Percentiles rank a stretch among this genome's conserved stretches.
Conservation (phyloP, 2,113 vertebrate genomes). For the Phrynosoma platyrhinos region DNA sequence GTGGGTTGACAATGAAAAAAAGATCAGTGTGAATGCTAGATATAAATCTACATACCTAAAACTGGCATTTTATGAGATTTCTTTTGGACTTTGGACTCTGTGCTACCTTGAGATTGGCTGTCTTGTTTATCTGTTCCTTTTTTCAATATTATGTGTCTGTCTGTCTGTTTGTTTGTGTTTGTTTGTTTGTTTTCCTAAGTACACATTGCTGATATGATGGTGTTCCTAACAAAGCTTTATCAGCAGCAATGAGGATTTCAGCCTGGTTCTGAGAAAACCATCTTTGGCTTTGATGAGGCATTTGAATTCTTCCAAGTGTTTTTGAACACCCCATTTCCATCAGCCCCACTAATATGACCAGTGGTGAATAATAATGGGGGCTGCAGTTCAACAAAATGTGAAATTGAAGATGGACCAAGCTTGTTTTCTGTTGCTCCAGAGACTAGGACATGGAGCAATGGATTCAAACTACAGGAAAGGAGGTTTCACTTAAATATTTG, state of each 20-base stretch:
- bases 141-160: not conserved
- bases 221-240: not conserved
- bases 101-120: not conserved
- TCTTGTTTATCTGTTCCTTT: not conserved
- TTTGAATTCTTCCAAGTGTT: not conserved
- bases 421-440: too few species aligned
- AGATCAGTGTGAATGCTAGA: not conserved
- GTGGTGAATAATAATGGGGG: not conserved
- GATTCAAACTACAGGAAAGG: too few species aligned
- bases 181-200: not conserved
- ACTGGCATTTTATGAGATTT: conserved; percentile 13
- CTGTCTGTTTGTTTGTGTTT: too few species aligned
- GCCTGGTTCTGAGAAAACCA: not conserved
- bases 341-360: not conserved
- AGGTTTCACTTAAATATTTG: too few species aligned
- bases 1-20: conserved; percentile 41
- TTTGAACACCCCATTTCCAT: not conserved
- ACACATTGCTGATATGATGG: not conserved
- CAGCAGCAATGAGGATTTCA: not conserved
- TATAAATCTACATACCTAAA: conserved; percentile 22
- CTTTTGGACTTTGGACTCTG: not conserved
- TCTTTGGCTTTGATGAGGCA: not conserved
- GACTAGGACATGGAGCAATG: too few species aligned
- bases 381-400: too few species aligned
- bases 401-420: too few species aligned